Percentiles rank a stretch among this genome's conserved stretches.
phyloP scores from a whole-genome alignment of 2,113 vertebrate genomes.

The Macaca fascicularis region DNA sequence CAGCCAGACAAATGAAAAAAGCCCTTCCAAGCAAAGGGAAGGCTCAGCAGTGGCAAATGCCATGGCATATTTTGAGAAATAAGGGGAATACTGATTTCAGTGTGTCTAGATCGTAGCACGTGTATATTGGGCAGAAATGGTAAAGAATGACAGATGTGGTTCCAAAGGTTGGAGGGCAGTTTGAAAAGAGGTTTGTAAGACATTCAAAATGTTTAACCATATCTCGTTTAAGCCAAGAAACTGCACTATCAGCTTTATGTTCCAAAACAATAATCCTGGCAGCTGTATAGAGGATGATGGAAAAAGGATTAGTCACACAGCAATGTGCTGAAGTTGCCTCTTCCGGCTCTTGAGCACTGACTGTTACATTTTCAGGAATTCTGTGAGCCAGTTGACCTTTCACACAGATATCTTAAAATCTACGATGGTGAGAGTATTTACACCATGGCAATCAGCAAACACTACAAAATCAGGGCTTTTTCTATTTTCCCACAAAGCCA shows the following conservation, averaged over 20 bases:
- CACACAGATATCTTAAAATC: neutral
- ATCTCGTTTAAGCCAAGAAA: neutral
- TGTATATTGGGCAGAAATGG: neutral
- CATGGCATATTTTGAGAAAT: constrained; percentile 10
- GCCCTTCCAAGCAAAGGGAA: neutral
- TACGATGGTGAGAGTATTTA: neutral
- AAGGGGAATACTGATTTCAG: neutral
- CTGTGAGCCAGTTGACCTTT: neutral
- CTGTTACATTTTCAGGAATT: neutral
- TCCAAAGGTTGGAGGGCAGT: neutral
- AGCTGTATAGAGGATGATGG: neutral
- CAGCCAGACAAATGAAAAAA: neutral
- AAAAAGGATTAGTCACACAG: neutral
- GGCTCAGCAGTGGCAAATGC: neutral
- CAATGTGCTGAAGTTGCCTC: neutral
- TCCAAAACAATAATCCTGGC: neutral
- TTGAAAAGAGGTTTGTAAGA: constrained; percentile 29
- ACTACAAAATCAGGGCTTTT: constrained; percentile 11
- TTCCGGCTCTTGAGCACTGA: neutral
- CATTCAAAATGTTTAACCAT: neutral
- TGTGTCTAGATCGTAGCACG: neutral
- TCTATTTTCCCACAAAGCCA: neutral
- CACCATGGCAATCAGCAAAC: neutral
- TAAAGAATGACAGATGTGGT: neutral
- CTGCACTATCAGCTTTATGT: neutral